A percentile compares a stretch with the other conserved stretches of the same genome.
Conservation (phyloP, 2,113 vertebrate species). For the Grammomys dolichurus region DNA sequence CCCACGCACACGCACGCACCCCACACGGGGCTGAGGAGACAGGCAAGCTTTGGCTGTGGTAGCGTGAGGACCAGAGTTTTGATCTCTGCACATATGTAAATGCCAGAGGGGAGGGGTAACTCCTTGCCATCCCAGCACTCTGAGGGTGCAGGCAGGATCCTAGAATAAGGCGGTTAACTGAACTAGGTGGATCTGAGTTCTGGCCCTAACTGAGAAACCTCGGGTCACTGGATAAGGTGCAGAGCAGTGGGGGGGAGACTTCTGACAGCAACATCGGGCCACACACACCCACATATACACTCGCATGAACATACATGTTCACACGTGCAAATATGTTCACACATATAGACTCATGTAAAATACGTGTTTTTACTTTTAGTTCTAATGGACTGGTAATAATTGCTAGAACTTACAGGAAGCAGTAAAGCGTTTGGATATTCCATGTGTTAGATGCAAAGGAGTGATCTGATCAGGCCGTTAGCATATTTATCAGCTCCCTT, state of each 20-base stretch:
- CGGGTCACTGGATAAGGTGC: background rate
- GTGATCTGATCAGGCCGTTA: background rate
- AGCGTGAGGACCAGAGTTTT: background rate
- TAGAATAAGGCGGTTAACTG: background rate
- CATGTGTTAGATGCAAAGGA: background rate
- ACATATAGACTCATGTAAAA: background rate
- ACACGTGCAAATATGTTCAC: background rate
- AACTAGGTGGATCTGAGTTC: background rate
- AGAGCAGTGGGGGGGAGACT: background rate
- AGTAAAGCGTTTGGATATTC: background rate
- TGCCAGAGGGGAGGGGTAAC: background rate
- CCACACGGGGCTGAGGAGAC: background rate
- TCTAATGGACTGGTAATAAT: background rate
- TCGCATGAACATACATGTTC: background rate
- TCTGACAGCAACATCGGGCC: background rate
- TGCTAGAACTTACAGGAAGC: background rate
- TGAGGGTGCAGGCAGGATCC: background rate
- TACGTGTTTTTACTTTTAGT: background rate
- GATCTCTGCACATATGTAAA: background rate
- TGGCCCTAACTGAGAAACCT: background rate
- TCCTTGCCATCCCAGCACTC: background rate
- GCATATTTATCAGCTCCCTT: background rate
- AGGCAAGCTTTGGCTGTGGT: background rate
- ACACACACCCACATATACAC: background rate
- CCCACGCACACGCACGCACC: background rate